These are phyloP conservation scores for Sebastes matsubarae DNA, from an alignment of 2,797 vertebrate genomes.

Conservation along the genomic window DNA sequence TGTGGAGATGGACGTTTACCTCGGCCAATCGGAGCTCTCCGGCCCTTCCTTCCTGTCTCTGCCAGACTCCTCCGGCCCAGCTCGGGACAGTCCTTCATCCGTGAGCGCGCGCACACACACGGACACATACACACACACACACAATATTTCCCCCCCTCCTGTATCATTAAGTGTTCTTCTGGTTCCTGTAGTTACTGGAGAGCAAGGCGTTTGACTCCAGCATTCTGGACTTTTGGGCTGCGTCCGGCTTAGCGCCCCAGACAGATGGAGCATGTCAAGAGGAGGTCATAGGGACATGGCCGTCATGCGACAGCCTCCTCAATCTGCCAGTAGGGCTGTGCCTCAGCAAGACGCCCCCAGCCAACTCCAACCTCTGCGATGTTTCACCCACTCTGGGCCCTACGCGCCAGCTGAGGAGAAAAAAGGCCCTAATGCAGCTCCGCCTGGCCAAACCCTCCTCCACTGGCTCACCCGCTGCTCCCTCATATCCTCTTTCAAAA, in stretches of 20 bases:
- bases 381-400: slow-evolving; percentile 29
- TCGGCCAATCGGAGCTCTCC: slow-evolving; percentile 68
- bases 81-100: slow-evolving; percentile 73
- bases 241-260: slow-evolving; percentile 62
- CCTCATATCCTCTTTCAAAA: not conserved
- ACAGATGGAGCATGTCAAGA: slow-evolving; percentile 20
- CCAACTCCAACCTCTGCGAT: not conserved
- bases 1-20: slow-evolving; percentile 83
- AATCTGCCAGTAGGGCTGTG: slow-evolving; percentile 49
- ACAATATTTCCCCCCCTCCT: not conserved
- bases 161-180: not conserved
- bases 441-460: slow-evolving; percentile 48
- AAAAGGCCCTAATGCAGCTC: slow-evolving; percentile 75
- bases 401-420: slow-evolving; percentile 73
- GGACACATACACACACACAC: not conserved
- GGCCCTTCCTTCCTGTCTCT: slow-evolving; percentile 79
- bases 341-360: not conserved
- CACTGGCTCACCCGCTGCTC: not conserved
- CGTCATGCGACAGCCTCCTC: slow-evolving; percentile 81
- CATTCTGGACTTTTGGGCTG: slow-evolving; percentile 76
- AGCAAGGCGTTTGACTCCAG: slow-evolving; percentile 75
- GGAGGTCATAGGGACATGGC: slow-evolving; percentile 50
- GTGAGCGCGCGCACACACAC: slow-evolving; percentile 61
- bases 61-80: slow-evolving; percentile 68
- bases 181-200: slow-evolving; percentile 56